phyloP scores from a whole-genome alignment of 2,888 invertebrate species.

The Watsonalla binaria region DNA sequence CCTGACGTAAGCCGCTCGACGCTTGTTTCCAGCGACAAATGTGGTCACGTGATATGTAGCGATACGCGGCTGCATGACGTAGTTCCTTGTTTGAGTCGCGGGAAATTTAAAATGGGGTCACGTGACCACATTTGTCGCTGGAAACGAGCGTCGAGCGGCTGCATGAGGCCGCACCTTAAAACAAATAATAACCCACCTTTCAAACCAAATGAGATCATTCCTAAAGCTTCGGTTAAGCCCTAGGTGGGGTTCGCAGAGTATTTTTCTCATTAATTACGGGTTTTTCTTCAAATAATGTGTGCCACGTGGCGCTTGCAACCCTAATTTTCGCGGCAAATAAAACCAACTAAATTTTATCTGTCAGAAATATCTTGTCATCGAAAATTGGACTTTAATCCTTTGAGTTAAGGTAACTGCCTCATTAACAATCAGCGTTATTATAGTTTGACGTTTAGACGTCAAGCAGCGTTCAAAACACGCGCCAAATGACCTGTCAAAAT shows the following conservation, averaged over 20 bases:
- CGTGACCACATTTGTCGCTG: too few relatives aligned
- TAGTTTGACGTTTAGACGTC: constrained; percentile 16
- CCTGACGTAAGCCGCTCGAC: too few relatives aligned
- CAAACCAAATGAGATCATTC: background rate
- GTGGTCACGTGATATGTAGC: too few relatives aligned
- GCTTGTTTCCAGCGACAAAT: too few relatives aligned
- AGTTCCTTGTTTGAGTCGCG: too few relatives aligned
- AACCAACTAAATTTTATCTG: constrained; percentile 1
- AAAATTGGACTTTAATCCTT: constrained; percentile 2
- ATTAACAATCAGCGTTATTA: background rate
- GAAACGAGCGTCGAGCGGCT: too few relatives aligned
- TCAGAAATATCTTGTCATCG: background rate
- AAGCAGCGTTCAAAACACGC: constrained; percentile 29
- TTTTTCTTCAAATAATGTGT: constrained; percentile 38
- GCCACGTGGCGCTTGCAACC: constrained; percentile 51
- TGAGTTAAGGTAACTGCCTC: background rate
- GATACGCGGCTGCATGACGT: too few relatives aligned
- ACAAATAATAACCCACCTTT: too few relatives aligned
- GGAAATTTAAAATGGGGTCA: too few relatives aligned
- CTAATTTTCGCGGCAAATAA: constrained; percentile 41
- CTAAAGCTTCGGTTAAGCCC: background rate
- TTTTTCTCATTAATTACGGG: constrained; percentile 46
- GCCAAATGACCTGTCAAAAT: constrained; percentile 53
- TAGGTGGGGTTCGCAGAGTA: constrained; percentile 13
- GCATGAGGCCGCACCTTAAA: too few relatives aligned